A percentile compares a stretch with the other conserved stretches of the same genome.
These are phyloP conservation scores for Drosophila basisetae DNA, from an alignment of 2,888 invertebrate species.

Conservation along the genomic window DNA sequence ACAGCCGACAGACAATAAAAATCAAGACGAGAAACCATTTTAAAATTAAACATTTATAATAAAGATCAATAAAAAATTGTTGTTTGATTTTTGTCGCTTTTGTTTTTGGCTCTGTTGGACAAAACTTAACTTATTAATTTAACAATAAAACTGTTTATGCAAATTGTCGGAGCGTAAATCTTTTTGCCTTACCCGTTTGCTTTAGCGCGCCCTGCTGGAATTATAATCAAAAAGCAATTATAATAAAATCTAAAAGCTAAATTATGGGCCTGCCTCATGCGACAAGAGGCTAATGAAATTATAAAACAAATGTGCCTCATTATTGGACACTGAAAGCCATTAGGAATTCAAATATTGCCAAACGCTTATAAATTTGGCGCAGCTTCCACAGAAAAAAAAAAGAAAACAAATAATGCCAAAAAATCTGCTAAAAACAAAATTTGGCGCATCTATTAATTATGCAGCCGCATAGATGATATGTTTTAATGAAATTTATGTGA, in stretches of 20 bases:
- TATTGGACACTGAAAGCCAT: constrained; percentile 80
- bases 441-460: constrained; percentile 52
- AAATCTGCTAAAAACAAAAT: constrained; percentile 22
- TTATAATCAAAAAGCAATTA: constrained; percentile 77
- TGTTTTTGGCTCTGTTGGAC: constrained; percentile 43
- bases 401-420: constrained; percentile 14
- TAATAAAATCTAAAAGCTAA: constrained; percentile 61
- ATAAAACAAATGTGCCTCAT: constrained; percentile 81
- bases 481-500: constrained; percentile 71
- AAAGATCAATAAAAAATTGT: constrained; percentile 73
- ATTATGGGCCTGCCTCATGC: constrained; percentile 45
- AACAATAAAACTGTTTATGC: constrained; percentile 81
- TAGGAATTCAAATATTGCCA: constrained; percentile 73
- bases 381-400: constrained; percentile 16
- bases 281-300: constrained; percentile 77
- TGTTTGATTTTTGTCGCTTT: constrained; percentile 34
- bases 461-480: constrained; percentile 46
- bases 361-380: constrained; percentile 55
- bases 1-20: constrained; percentile 74
- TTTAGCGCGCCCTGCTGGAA: constrained; percentile 55
- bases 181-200: constrained; percentile 51
- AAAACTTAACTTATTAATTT: constrained; percentile 72
- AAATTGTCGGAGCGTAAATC: constrained; percentile 63
- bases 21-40: constrained; percentile 54
- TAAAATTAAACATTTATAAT: constrained; percentile 59